Evolutionary conservation across 1,140 invertebrate species (phyloP).

Genomic region (Acromyrmex echinatior): DNA sequence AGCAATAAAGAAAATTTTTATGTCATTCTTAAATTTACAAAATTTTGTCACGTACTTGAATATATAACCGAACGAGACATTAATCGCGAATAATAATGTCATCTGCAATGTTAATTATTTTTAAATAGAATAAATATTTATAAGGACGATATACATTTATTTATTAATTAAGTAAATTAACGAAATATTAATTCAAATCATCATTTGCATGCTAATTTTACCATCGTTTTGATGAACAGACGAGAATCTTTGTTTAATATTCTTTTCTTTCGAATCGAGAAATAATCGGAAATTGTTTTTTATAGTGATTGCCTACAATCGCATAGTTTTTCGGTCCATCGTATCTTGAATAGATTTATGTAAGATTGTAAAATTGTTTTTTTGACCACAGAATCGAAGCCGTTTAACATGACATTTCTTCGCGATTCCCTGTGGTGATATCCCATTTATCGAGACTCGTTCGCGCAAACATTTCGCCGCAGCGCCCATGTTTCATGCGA

Average conservation of each 20-base stretch:
- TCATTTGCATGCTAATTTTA: background rate
- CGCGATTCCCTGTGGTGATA: slow-evolving; percentile 34
- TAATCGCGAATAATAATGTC: slow-evolving; percentile 8
- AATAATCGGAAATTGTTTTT: background rate
- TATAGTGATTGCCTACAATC: background rate
- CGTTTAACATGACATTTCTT: slow-evolving; percentile 22
- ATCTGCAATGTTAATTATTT: background rate
- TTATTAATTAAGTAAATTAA: background rate
- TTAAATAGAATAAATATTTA: slow-evolving; percentile 4
- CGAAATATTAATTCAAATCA: slow-evolving; percentile 5
- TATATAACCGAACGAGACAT: background rate
- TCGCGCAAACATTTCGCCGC: slow-evolving; percentile 79
- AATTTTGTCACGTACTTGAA: slow-evolving; percentile 19
- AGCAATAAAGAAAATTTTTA: background rate
- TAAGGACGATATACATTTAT: background rate
- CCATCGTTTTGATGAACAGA: background rate
- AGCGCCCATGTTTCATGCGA: slow-evolving; percentile 85
- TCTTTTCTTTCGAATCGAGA: background rate
- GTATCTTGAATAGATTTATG: background rate
- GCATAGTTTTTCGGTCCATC: background rate
- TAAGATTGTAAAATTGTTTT: background rate
- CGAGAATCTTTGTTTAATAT: background rate
- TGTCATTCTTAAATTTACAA: background rate
- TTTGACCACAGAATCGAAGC: background rate
- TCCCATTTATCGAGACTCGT: slow-evolving; percentile 45